Evolutionary conservation across 1,140 invertebrate species (phyloP).

Genomic region (Zeugodacus cucurbitae): DNA sequence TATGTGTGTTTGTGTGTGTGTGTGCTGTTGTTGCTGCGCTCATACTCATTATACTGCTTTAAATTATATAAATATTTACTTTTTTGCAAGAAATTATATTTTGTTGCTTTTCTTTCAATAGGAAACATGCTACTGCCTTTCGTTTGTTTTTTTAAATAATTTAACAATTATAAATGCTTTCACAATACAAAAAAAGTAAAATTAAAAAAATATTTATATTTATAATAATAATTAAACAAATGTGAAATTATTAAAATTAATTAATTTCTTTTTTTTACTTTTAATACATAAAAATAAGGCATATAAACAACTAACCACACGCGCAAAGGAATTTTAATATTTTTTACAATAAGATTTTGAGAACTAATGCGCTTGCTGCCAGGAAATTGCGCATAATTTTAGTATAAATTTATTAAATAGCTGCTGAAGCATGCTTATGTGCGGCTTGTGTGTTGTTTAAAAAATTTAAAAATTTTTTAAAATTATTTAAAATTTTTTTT

Average conservation of each 20-base stretch:
- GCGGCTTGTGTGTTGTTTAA: too few relatives aligned
- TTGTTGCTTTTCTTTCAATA: neutral
- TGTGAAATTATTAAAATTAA: neutral
- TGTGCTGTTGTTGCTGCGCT: neutral
- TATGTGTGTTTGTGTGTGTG: neutral
- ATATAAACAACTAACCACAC: neutral
- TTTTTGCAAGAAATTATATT: slow-evolving; percentile 9
- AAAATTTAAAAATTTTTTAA: neutral
- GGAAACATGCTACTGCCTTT: slow-evolving; percentile 2
- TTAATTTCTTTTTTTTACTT: neutral
- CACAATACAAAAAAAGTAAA: slow-evolving; percentile 3
- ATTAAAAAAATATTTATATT: neutral
- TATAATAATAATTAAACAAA: neutral
- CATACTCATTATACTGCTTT: neutral
- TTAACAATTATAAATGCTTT: slow-evolving; percentile 38
- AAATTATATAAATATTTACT: neutral
- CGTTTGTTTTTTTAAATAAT: slow-evolving; percentile 3
- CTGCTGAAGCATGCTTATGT: neutral
- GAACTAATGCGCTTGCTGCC: neutral
- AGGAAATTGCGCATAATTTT: neutral
- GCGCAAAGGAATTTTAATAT: neutral
- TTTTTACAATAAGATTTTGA: neutral
- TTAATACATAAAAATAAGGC: slow-evolving; percentile 7
- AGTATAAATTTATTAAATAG: too few relatives aligned
- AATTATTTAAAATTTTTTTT: neutral